These are phyloP conservation scores for Sialis lutaria DNA, from an alignment of 2,888 invertebrate species.

Conservation along the genomic window DNA sequence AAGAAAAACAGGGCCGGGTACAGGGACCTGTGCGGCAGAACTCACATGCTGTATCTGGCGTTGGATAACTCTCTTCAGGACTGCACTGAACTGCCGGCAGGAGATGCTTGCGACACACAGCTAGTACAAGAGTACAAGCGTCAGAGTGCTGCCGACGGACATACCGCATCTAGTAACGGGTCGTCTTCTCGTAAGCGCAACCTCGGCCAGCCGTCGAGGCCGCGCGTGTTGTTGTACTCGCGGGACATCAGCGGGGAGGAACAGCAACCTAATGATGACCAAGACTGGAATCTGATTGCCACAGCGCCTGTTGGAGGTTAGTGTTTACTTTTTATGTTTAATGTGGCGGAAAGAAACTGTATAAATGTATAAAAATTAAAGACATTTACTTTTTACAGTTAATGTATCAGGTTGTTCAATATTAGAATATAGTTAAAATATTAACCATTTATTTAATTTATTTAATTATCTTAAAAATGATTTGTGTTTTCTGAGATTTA, in stretches of 20 bases:
- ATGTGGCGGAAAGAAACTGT: conserved; percentile 8
- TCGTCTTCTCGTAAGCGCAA: conserved; percentile 27
- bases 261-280: conserved; percentile 28
- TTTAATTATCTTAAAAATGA: too few species aligned
- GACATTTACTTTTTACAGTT: conserved; percentile 6
- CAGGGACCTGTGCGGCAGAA: conserved; percentile 38
- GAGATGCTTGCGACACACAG: conserved; percentile 50
- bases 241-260: conserved; percentile 33
- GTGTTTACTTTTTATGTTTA: background rate
- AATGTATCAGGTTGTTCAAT: background rate
- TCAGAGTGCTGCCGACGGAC: conserved; percentile 22
- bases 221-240: conserved; percentile 41
- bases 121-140: conserved; percentile 61
- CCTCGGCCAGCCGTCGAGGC: conserved; percentile 37
- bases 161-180: conserved; percentile 12
- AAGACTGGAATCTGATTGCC: conserved; percentile 45
- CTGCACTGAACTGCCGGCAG: conserved; percentile 53
- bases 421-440: background rate
- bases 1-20: conserved; percentile 11
- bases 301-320: conserved; percentile 31
- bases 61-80: conserved; percentile 60
- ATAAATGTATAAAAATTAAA: too few species aligned
- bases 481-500: too few species aligned
- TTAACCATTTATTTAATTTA: background rate
- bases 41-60: conserved; percentile 59